Conservation (phyloP, 2,797 vertebrate species). For the Chelon labrosus region DNA sequence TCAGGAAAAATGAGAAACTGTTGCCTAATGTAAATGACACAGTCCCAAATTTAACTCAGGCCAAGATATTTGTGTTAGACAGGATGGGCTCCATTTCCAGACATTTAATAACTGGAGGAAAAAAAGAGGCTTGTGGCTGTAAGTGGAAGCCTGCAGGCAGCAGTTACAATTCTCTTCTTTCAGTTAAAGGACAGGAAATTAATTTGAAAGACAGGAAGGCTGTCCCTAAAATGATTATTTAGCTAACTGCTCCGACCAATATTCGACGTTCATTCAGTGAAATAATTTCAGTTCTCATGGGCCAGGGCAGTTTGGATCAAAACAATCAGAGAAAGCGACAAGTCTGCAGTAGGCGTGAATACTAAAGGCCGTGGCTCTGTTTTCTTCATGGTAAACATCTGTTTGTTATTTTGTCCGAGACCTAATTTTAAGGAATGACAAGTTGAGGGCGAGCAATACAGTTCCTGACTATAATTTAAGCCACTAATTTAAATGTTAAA, state of each 20-base stretch:
- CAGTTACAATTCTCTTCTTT: neutral
- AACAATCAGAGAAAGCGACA: constrained; percentile 1
- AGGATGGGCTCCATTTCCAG: neutral
- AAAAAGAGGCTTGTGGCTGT: neutral
- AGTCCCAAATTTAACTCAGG: neutral
- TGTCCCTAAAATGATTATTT: neutral
- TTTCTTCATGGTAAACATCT: neutral
- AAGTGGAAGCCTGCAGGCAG: neutral
- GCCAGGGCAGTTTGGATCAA: neutral
- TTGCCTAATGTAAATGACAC: too few relatives aligned
- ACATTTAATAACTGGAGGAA: neutral
- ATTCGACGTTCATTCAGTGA: constrained; percentile 8
- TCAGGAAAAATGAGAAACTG: neutral
- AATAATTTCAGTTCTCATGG: neutral
- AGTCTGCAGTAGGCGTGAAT: neutral
- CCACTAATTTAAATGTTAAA: neutral
- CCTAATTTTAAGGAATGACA: neutral
- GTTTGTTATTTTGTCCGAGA: too few relatives aligned
- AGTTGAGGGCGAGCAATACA: neutral
- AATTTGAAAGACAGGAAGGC: neutral
- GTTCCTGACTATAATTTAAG: neutral
- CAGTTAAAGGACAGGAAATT: constrained; percentile 11
- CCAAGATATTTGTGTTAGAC: neutral
- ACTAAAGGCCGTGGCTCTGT: neutral
- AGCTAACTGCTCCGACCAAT: neutral